Evolutionary conservation across 2,888 invertebrate genomes (phyloP).

Genomic region (Thereva unica): DNA sequence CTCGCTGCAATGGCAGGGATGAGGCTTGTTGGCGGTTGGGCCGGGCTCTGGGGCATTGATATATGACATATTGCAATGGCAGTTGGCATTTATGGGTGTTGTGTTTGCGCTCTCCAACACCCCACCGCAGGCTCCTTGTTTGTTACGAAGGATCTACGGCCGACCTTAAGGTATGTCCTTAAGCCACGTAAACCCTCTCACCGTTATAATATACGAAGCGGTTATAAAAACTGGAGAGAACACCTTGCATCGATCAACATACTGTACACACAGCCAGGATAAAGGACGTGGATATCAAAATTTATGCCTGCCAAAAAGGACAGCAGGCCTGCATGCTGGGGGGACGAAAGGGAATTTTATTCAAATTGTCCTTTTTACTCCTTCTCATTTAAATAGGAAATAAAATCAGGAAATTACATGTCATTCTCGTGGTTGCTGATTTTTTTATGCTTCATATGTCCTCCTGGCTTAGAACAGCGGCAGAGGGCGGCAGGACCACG

Average conservation of each 20-base stretch:
- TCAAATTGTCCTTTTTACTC: constrained; percentile 37
- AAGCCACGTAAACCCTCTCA: constrained; percentile 8
- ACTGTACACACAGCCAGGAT: not conserved
- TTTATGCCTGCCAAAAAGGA: constrained; percentile 29
- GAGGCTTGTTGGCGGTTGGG: constrained; percentile 27
- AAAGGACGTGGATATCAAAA: constrained; percentile 29
- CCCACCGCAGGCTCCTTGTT: constrained; percentile 16
- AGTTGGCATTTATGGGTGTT: constrained; percentile 40
- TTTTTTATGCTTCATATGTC: constrained; percentile 17
- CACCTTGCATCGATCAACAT: constrained; percentile 27
- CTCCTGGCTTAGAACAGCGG: not conserved
- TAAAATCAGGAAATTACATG: constrained; percentile 42
- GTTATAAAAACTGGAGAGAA: constrained; percentile 31
- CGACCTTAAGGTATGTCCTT: constrained; percentile 24
- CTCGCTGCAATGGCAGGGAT: constrained; percentile 20
- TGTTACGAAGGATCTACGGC: constrained; percentile 11
- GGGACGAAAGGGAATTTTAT: constrained; percentile 19
- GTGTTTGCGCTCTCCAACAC: constrained; percentile 13
- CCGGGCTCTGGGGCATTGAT: constrained; percentile 37
- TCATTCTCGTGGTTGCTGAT: constrained; percentile 32
- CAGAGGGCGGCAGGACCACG: not conserved
- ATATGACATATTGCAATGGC: constrained; percentile 41
- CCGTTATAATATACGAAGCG: constrained; percentile 18
- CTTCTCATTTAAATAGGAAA: constrained; percentile 40
- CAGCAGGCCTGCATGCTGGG: not conserved